Evolutionary conservation across 1,140 invertebrate genomes (phyloP).

Genomic region (Achatina immaculata): DNA sequence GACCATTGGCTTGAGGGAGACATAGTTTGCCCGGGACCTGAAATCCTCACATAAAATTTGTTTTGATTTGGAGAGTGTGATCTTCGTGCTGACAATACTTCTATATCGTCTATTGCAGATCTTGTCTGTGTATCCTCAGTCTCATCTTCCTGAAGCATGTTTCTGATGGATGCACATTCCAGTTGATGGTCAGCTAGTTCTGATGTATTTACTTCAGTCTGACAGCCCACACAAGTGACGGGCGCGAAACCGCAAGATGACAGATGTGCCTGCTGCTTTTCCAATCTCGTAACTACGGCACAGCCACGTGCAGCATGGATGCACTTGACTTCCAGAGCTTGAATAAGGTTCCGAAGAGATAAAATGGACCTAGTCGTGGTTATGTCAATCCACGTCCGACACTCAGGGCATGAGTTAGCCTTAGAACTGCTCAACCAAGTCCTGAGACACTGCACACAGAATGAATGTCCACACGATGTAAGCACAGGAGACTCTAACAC

Average conservation of each 20-base stretch:
- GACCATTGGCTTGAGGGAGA: not conserved
- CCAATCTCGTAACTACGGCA: constrained; percentile 56
- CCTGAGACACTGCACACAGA: constrained; percentile 60
- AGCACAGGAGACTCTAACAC: constrained; percentile 66
- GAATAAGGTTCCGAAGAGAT: constrained; percentile 64
- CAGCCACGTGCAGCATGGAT: constrained; percentile 58
- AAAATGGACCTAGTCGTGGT: constrained; percentile 57
- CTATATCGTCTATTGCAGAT: not conserved
- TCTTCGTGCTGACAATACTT: not conserved
- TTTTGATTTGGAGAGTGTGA: not conserved
- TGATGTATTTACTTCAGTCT: constrained; percentile 47
- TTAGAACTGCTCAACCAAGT: constrained; percentile 60
- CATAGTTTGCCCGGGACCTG: not conserved
- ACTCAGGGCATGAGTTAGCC: constrained; percentile 63
- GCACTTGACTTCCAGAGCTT: constrained; percentile 59
- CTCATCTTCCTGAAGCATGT: constrained; percentile 45
- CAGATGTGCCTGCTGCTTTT: constrained; percentile 52
- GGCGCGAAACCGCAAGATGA: constrained; percentile 55
- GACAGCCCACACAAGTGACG: constrained; percentile 62
- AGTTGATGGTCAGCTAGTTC: constrained; percentile 63
- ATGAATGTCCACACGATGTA: constrained; percentile 66
- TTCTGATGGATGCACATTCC: constrained; percentile 58
- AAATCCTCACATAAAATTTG: no score
- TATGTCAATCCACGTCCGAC: constrained; percentile 50
- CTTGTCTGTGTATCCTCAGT: not conserved